Evolutionary conservation across 2,113 vertebrate species (phyloP), one percentile per base, ranked within the genome.

Genomic region (Pituophis catenifer): DNA sequence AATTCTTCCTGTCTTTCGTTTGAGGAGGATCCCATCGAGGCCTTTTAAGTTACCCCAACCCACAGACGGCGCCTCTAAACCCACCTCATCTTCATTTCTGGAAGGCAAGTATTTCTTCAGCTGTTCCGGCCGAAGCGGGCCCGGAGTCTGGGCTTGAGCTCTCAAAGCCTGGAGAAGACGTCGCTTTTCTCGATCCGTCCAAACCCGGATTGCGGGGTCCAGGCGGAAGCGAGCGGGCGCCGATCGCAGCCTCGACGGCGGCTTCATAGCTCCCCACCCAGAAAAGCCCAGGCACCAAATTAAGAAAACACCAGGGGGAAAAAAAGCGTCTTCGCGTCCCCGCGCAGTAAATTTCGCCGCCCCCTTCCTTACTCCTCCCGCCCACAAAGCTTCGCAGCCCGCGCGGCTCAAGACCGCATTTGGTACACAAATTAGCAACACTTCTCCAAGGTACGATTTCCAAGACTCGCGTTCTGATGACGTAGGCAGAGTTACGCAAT

Each of bases 81-180:
- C 15, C 81, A 93, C 92, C 75, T 93, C 92, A 5, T 44, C 48
- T 54, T 93, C 92, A 15, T 87, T 58, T n/a, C 57, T 90, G 10
- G n/a, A 62, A 53, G 92, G 89, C 75, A 93, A 11, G 13, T 93
- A 93, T 24, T 93, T 87, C 81, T 93, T 90, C 92, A 93, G 89
- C 50, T 87, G 57, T 6, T 90, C 81, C n/a, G 81, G 89, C n/a
- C 50, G 89, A 23, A 93, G 50, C 0, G 92, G 89, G 4, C 92
- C 89, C 44, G 90, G n/a, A 10, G n/a, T 10, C 13, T 90, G 81
- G 15, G 48, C 50, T 19, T 93, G 92, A 54, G 92, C 92, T 58
- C 89, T 65, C 50, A 93, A 54, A 33, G n/a, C 92, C 8, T 29
- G 81, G 5, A 93, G 81, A 23, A 93, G 89, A 26, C 89, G 81